These are phyloP conservation scores for Alviniconcha marisindica DNA, from an alignment of 1,140 invertebrate species.

Conservation along the genomic window DNA sequence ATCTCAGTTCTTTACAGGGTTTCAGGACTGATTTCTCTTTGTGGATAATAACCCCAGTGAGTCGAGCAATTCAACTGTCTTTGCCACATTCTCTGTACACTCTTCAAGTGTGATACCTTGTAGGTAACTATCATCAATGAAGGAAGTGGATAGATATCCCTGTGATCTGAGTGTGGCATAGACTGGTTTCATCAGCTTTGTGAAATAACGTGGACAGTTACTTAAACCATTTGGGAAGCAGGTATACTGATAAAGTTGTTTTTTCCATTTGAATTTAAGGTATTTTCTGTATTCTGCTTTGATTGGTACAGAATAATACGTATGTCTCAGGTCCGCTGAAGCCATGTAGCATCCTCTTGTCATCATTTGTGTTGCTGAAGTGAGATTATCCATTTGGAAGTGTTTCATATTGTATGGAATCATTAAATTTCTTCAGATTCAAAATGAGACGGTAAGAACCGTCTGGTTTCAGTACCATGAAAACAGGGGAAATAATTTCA, in stretches of 20 bases:
- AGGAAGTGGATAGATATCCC: slow-evolving; percentile 12
- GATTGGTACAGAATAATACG: slow-evolving; percentile 48
- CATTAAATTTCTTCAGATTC: slow-evolving; percentile 7
- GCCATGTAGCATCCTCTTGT: neutral
- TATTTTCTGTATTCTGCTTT: slow-evolving; percentile 35
- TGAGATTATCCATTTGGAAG: neutral
- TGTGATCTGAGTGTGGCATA: slow-evolving; percentile 23
- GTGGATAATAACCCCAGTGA: too few species aligned
- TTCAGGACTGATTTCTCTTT: too few species aligned
- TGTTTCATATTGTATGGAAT: neutral
- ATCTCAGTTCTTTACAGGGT: too few species aligned
- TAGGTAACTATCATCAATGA: slow-evolving; percentile 27
- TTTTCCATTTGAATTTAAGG: slow-evolving; percentile 44
- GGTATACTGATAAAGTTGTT: slow-evolving; percentile 43
- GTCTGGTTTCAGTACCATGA: neutral
- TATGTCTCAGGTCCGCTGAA: slow-evolving; percentile 42
- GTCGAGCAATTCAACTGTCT: too few species aligned
- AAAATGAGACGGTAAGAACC: neutral
- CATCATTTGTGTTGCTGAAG: neutral
- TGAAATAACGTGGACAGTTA: slow-evolving; percentile 36
- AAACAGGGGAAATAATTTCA: neutral
- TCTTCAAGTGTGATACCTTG: too few species aligned
- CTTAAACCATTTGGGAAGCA: slow-evolving; percentile 52
- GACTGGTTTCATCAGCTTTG: slow-evolving; percentile 41
- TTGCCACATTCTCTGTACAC: too few species aligned